Evolutionary conservation across 1,140 invertebrate species (phyloP).

Genomic region (Neodiprion pinetum): DNA sequence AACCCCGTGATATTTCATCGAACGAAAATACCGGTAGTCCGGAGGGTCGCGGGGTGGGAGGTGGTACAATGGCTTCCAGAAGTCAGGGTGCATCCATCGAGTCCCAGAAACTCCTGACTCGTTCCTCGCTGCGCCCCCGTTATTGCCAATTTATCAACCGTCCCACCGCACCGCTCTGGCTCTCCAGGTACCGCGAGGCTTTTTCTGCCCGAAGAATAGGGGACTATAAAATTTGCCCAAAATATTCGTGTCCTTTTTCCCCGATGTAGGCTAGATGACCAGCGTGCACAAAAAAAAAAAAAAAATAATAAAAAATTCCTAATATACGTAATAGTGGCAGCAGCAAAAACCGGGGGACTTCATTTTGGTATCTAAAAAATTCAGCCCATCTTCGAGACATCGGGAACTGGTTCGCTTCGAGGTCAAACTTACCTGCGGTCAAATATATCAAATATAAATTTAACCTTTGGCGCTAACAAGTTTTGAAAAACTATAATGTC

Average conservation of each 20-base stretch:
- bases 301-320: no score
- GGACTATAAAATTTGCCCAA: neutral
- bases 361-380: no score
- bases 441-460: no score
- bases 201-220: neutral
- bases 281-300: no score
- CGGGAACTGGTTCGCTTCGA: no score
- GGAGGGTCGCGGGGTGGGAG: neutral
- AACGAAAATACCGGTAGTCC: slow-evolving; percentile 27
- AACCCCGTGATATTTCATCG: slow-evolving; percentile 21
- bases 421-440: no score
- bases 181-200: neutral
- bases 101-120: neutral
- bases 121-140: slow-evolving; percentile 9
- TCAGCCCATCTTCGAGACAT: no score
- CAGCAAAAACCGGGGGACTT: no score
- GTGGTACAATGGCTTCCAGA: slow-evolving; percentile 22
- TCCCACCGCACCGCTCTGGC: neutral
- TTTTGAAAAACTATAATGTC: no score
- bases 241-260: neutral
- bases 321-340: no score
- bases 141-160: slow-evolving; percentile 27
- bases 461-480: no score
- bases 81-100: neutral
- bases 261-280: no score